Evolutionary conservation across 2,113 vertebrate genomes (phyloP).

Genomic region (Chaetorhynchus papuensis): DNA sequence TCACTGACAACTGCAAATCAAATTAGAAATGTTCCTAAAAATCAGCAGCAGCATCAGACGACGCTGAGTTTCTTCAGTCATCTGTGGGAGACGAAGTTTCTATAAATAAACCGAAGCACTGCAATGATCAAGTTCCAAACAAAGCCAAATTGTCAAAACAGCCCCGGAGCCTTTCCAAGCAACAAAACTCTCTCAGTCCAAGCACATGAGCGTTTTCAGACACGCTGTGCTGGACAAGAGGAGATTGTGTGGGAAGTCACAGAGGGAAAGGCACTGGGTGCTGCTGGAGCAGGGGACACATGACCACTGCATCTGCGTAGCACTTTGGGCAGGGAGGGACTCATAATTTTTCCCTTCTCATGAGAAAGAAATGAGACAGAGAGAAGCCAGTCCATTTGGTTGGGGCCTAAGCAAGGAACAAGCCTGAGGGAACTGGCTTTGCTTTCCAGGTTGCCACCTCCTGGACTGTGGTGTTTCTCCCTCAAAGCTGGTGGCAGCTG

Average conservation of each 20-base stretch:
- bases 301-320: not conserved
- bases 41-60: not conserved
- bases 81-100: not conserved
- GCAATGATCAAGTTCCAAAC: not conserved
- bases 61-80: not conserved
- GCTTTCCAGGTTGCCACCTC: not conserved
- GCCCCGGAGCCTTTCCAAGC: not conserved
- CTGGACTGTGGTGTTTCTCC: not conserved
- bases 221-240: not conserved
- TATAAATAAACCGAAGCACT: constrained; percentile 1
- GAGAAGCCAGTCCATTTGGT: not conserved
- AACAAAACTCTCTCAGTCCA: not conserved
- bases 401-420: not conserved
- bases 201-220: not conserved
- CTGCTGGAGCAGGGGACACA: not conserved
- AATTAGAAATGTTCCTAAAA: constrained; percentile 13
- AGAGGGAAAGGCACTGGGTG: not conserved
- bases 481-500: not conserved
- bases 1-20: not conserved
- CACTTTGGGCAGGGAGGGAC: fast-evolving
- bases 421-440: not conserved
- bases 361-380: not conserved
- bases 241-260: not conserved
- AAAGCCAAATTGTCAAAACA: constrained; percentile 46
- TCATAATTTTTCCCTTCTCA: not conserved